phyloP scores from a whole-genome alignment of 2,888 invertebrate genomes.

The Eristalis tenax region DNA sequence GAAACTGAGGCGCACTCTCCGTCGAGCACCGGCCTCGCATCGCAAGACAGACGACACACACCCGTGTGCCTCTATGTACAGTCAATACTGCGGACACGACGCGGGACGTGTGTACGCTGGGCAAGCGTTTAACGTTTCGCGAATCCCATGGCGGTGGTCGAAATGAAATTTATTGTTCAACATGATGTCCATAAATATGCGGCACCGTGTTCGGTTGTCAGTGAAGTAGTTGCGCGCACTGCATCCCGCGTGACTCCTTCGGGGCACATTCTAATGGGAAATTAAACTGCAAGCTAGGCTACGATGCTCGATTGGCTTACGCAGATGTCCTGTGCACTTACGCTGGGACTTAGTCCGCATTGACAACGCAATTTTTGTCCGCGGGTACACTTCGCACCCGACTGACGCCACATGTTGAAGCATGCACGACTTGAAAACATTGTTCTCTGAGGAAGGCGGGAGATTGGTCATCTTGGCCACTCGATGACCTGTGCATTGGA shows the following conservation, averaged over 20 bases:
- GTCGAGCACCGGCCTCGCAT: constrained; percentile 22
- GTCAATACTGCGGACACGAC: constrained; percentile 3
- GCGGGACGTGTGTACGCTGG: not conserved
- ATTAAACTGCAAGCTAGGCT: constrained; percentile 63
- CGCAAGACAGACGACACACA: not conserved
- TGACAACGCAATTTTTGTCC: not conserved
- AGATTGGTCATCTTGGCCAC: no score
- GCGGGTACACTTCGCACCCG: not conserved
- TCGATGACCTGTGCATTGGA: no score
- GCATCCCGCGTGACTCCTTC: constrained; percentile 66
- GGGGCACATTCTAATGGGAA: constrained; percentile 70
- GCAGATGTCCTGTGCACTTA: not conserved
- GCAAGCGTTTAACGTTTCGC: constrained; percentile 26
- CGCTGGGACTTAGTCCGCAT: not conserved
- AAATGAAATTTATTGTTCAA: constrained; percentile 70
- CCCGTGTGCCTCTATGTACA: constrained; percentile 26
- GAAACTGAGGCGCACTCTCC: constrained; percentile 29
- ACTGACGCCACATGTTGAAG: not conserved
- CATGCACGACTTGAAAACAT: no score
- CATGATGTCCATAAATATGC: constrained; percentile 68
- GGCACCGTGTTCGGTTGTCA: constrained; percentile 62
- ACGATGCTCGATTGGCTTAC: not conserved
- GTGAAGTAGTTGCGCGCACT: constrained; percentile 50
- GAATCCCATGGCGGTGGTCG: constrained; percentile 68
- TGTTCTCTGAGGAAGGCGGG: no score